Percentiles rank a stretch among this genome's conserved stretches.
Conservation (phyloP, 2,888 invertebrate genomes). For the Erebia aethiops region DNA sequence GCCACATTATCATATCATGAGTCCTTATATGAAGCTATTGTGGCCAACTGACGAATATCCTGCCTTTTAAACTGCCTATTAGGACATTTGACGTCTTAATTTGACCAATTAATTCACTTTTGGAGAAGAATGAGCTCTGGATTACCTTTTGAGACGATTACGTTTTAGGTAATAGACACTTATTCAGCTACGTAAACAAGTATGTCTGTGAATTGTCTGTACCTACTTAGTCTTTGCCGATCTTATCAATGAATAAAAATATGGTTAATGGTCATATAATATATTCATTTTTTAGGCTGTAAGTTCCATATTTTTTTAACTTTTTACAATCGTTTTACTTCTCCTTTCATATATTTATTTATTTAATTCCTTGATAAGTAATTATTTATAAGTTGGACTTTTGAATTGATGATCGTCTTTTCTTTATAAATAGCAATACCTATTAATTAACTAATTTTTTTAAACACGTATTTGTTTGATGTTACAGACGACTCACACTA, state of each 20-base stretch:
- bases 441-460: no score
- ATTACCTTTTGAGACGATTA: slow-evolving; percentile 30
- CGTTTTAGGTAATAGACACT: slow-evolving; percentile 4
- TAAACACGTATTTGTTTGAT: no score
- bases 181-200: neutral
- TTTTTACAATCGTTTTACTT: no score
- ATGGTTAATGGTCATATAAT: neutral
- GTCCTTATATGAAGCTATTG: slow-evolving; percentile 59
- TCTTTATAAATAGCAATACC: no score
- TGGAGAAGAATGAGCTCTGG: slow-evolving; percentile 31
- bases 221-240: neutral
- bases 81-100: slow-evolving; percentile 50
- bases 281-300: neutral
- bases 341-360: no score
- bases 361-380: no score
- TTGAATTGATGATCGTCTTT: no score
- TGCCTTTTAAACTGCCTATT: slow-evolving; percentile 45
- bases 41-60: slow-evolving; percentile 64
- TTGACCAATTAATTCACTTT: slow-evolving; percentile 38
- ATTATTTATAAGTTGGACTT: no score
- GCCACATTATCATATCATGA: slow-evolving; percentile 14
- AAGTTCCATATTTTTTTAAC: neutral
- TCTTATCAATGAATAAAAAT: neutral
- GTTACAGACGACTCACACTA: no score
- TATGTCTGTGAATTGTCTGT: neutral